Percentiles rank a stretch among this genome's conserved stretches.
Conservation (phyloP, 2,797 vertebrate species). For the Ataeniobius toweri region DNA sequence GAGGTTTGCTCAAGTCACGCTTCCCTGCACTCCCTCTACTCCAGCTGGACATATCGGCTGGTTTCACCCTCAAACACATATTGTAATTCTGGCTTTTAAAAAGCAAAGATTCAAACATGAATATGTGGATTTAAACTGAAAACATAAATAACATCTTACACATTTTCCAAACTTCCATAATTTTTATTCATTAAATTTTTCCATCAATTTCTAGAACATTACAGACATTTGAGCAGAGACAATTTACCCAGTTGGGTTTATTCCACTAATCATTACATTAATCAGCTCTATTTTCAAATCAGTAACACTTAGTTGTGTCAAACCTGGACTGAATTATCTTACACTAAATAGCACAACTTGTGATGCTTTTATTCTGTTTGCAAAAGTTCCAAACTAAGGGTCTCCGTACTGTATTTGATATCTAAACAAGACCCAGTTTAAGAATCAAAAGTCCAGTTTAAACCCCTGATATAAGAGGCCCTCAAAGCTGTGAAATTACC, state of each 20-base stretch:
- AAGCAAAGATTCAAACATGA: slow-evolving; percentile 22
- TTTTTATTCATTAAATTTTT: not conserved
- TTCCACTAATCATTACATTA: not conserved
- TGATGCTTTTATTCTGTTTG: not conserved
- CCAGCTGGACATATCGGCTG: slow-evolving; percentile 70
- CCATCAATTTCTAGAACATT: not conserved
- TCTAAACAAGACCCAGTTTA: not conserved
- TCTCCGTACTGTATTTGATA: not conserved
- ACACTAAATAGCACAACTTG: not conserved
- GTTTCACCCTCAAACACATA: slow-evolving; percentile 52
- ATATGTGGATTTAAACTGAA: slow-evolving; percentile 8
- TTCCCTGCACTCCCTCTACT: slow-evolving; percentile 60
- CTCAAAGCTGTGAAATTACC: not conserved
- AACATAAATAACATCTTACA: not conserved
- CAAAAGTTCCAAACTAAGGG: not conserved
- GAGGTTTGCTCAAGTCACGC: slow-evolving; percentile 70
- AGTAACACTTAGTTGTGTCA: not conserved
- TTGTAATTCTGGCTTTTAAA: slow-evolving; percentile 48
- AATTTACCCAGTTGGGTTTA: not conserved
- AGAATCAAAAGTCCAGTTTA: not conserved
- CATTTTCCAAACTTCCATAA: not conserved
- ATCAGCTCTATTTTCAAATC: not conserved
- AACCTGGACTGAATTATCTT: too few relatives aligned
- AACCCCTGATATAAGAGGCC: not conserved
- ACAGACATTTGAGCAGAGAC: not conserved